phyloP scores from a whole-genome alignment of 1,140 invertebrate genomes.

The Muscidifurax raptorellus region DNA sequence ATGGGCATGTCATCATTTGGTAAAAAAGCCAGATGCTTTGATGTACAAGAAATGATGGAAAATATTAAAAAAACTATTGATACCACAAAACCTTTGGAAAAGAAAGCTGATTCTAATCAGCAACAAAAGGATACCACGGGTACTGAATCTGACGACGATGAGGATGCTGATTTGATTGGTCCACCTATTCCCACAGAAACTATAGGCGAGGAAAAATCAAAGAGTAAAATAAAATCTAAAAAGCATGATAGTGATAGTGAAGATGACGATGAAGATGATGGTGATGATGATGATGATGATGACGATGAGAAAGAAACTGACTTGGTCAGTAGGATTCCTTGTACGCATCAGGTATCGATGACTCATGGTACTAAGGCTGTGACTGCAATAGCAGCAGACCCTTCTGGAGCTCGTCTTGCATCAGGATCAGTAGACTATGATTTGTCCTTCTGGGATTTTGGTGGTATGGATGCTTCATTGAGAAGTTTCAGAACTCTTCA shows the following conservation, averaged over 20 bases:
- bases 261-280: conserved; percentile 67
- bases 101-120: conserved; percentile 54
- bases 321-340: conserved; percentile 83
- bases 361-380: conserved; percentile 91
- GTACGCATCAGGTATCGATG: conserved; percentile 88
- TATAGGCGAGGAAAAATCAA: conserved; percentile 54
- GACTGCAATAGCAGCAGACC: conserved; percentile 91
- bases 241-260: conserved; percentile 46
- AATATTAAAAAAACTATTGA: conserved; percentile 70
- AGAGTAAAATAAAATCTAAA: conserved; percentile 46
- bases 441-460: conserved; percentile 98
- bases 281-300: conserved; percentile 74
- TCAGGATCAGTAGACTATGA: conserved; percentile 97
- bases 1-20: conserved; percentile 87
- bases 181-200: conserved; percentile 75
- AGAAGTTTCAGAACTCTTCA: conserved; percentile 93
- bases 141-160: conserved; percentile 64
- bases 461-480: conserved; percentile 95
- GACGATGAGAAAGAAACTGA: conserved; percentile 76
- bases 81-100: conserved; percentile 71
- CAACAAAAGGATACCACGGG: conserved; percentile 61
- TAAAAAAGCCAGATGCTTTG: conserved; percentile 86
- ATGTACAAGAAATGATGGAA: conserved; percentile 78
- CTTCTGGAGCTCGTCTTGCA: conserved; percentile 92
- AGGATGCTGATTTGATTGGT: conserved; percentile 77